Evolutionary conservation across 2,888 invertebrate genomes (phyloP).

Genomic region (Scaptomyza tumidula): DNA sequence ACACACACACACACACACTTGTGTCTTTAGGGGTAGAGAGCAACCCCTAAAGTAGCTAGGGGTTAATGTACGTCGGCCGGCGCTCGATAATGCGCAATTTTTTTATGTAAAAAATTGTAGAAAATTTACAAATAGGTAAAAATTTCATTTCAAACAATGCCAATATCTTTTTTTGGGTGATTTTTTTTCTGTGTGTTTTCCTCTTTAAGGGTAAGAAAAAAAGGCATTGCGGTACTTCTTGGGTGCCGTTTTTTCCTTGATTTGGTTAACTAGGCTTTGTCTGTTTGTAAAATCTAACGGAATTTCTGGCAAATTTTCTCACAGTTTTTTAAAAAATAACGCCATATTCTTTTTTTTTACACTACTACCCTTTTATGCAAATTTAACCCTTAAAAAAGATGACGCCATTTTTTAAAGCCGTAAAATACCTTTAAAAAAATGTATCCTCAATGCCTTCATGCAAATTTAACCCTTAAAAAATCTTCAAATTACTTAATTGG

Average conservation of each 20-base stretch:
- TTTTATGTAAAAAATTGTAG: conserved; percentile 64
- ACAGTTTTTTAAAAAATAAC: conserved; percentile 31
- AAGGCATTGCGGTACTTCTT: conserved; percentile 31
- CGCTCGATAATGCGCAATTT: conserved; percentile 72
- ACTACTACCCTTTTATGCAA: conserved; percentile 41
- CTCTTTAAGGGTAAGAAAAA: conserved; percentile 52
- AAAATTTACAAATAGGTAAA: conserved; percentile 57
- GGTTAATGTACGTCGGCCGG: conserved; percentile 47
- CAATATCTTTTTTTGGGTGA: conserved; percentile 51
- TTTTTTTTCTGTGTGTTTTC: conserved; percentile 44
- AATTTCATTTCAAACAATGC: conserved; percentile 46
- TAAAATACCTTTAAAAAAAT: too few relatives aligned
- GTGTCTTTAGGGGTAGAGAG: conserved; percentile 15
- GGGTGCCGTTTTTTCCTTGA: conserved; percentile 31
- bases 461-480: background rate
- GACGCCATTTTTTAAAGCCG: conserved; percentile 11
- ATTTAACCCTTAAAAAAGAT: conserved; percentile 36
- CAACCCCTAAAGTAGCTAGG: conserved; percentile 19
- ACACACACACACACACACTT: conserved; percentile 35
- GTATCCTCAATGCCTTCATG: too few relatives aligned
- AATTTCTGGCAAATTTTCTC: conserved; percentile 71
- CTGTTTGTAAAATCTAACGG: conserved; percentile 53
- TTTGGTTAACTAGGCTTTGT: conserved; percentile 48
- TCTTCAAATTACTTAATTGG: background rate
- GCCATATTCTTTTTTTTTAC: conserved; percentile 26